phyloP scores from a whole-genome alignment of 2,113 vertebrate genomes.

The Microcebus jonahi region DNA sequence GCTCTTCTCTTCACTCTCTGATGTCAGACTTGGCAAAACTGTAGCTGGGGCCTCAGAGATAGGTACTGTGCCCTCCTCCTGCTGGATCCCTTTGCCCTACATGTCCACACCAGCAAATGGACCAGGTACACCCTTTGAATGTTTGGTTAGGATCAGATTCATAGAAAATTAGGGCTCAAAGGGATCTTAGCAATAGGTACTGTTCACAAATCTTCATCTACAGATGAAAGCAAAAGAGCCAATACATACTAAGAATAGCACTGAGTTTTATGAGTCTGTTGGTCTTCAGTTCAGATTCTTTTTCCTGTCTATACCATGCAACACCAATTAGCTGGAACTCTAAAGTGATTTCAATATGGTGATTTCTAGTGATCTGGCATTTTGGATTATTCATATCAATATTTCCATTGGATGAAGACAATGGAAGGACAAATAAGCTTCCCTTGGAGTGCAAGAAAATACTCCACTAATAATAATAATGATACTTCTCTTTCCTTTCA shows the following conservation, averaged over 20 bases:
- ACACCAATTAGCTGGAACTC: not conserved
- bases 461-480: not conserved
- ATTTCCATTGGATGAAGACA: not conserved
- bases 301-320: not conserved
- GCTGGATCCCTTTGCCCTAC: not conserved
- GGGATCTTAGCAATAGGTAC: not conserved
- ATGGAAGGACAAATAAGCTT: not conserved
- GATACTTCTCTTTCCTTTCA: not conserved
- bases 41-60: not conserved
- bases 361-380: not conserved
- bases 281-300: not conserved
- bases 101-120: not conserved
- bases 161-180: not conserved
- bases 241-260: not conserved
- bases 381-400: conserved; percentile 8
- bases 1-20: not conserved
- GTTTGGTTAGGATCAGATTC: not conserved
- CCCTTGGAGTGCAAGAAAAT: not conserved
- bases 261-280: not conserved
- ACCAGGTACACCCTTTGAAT: not conserved
- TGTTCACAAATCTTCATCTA: not conserved
- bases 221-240: not conserved
- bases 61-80: not conserved
- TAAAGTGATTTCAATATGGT: not conserved
- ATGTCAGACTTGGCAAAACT: not conserved